Evolutionary conservation across 2,888 invertebrate genomes (phyloP).

Genomic region (Nemotelus pantherinus): DNA sequence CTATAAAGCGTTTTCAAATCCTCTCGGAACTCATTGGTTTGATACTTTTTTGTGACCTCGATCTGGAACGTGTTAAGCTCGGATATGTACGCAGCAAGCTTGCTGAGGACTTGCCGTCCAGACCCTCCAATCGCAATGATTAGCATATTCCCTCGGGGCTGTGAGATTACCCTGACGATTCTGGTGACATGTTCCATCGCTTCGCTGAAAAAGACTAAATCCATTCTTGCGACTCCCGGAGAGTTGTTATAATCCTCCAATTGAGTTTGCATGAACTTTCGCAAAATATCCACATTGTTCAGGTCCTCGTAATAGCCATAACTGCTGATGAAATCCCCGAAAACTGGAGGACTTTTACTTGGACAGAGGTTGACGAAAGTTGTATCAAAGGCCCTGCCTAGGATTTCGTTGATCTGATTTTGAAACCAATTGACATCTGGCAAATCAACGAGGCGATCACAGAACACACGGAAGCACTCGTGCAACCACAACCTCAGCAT

Average conservation of each 20-base stretch:
- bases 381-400: conserved; percentile 82
- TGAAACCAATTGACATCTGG: conserved; percentile 82
- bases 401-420: conserved; percentile 74
- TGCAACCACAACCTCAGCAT: conserved; percentile 87
- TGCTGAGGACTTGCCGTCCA: conserved; percentile 82
- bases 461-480: conserved; percentile 85
- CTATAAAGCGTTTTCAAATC: conserved; percentile 82
- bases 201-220: conserved; percentile 85
- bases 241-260: conserved; percentile 72
- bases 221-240: conserved; percentile 81
- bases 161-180: conserved; percentile 84
- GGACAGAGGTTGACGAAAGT: conserved; percentile 83
- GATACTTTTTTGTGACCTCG: conserved; percentile 81
- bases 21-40: conserved; percentile 79
- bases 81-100: conserved; percentile 82
- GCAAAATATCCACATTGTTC: conserved; percentile 70
- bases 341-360: conserved; percentile 74
- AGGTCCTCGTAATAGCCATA: conserved; percentile 83
- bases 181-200: conserved; percentile 87
- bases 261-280: conserved; percentile 67
- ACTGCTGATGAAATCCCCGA: conserved; percentile 83
- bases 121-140: conserved; percentile 89
- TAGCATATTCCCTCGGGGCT: conserved; percentile 83
- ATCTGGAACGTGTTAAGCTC: conserved; percentile 82
- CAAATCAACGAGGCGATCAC: conserved; percentile 83